Base-by-base conservation (phyloP, 2,797 vertebrate species). In the Aldrovandia affinis region DNA sequence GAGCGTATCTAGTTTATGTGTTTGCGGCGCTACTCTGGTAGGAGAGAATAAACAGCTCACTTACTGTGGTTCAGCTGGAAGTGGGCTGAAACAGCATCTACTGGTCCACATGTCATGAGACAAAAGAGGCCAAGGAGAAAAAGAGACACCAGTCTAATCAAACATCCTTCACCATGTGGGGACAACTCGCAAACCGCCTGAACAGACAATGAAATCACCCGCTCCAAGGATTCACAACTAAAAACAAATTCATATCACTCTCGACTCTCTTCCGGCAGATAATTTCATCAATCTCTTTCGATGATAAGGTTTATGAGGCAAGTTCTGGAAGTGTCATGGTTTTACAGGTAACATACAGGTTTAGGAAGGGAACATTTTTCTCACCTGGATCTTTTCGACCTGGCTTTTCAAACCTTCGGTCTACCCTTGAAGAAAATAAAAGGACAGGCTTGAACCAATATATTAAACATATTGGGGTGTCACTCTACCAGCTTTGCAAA, bases 401-500 rank as follows among this genome's bases (percentile, higher is more conserved):
- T 94, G 98, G 97, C 93, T 99, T 99, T 96, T 99, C 98, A 97
- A 99, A 99, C 92, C 98, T 95, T 92, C 97, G 96, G 91, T 99
- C 98, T 92, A 97, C 98, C 96, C 98, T 99, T 81, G 92, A 90
- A 25, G 44, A 77, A 61, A 82, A 78, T 50, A 70, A 70, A 70
- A 33, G 15, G 12, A 75, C 1, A 75, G 20, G 20, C 8, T 2
- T 39, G 18, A 25, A 3, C 15, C 30, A 50, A 59, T 33, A 28
- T 63, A 77, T 20, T 57, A 2, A 57, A 39, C 22, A 28, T 12
- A 3, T 33, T 77, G 2, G 14, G 2, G 6, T n/a, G n/a, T n/a
- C n/a, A n/a, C n/a, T n/a, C n/a, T n/a, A n/a, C n/a, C n/a, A n/a
- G n/a, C n/a, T n/a, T n/a, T n/a, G n/a, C n/a, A n/a, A n/a, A n/a